Percentiles rank a stretch among this genome's conserved stretches.
Evolutionary conservation across 1,140 invertebrate species (phyloP).

Genomic region (Ips typographus): DNA sequence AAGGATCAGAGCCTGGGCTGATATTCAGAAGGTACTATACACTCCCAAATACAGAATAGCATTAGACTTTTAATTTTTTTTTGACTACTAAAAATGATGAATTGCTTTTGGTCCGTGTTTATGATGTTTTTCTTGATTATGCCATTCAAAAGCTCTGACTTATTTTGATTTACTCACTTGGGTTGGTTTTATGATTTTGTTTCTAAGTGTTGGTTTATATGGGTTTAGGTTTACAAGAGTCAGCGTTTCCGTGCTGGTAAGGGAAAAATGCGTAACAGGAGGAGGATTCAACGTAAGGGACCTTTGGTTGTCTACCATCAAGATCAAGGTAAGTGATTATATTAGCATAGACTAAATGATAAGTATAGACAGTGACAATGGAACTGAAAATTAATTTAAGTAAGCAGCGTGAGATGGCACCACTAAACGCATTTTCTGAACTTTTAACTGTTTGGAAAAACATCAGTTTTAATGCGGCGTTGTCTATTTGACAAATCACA

Average conservation of each 20-base stretch:
- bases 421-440: no score
- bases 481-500: no score
- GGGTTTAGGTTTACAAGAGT: constrained; percentile 74
- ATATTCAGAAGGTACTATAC: constrained; percentile 89
- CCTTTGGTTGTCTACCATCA: constrained; percentile 94
- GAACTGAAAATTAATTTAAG: no score
- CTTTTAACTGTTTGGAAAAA: no score
- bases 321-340: constrained; percentile 70
- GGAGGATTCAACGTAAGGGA: constrained; percentile 92
- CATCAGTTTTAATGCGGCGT: no score
- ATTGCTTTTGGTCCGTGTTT: constrained; percentile 47
- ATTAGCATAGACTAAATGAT: neutral
- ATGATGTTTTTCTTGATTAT: constrained; percentile 32
- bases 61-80: neutral
- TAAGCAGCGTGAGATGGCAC: no score
- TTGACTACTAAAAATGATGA: constrained; percentile 31
- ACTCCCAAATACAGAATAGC: neutral
- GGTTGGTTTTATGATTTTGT: no score
- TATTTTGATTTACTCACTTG: no score
- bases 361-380: no score
- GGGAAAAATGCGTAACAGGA: constrained; percentile 98
- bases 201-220: no score
- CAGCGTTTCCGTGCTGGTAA: constrained; percentile 96
- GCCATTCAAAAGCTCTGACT: constrained; percentile 38
- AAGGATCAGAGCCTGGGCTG: constrained; percentile 92